Evolutionary conservation across 2,113 vertebrate genomes (phyloP).

Genomic region (Peromyscus californicus): DNA sequence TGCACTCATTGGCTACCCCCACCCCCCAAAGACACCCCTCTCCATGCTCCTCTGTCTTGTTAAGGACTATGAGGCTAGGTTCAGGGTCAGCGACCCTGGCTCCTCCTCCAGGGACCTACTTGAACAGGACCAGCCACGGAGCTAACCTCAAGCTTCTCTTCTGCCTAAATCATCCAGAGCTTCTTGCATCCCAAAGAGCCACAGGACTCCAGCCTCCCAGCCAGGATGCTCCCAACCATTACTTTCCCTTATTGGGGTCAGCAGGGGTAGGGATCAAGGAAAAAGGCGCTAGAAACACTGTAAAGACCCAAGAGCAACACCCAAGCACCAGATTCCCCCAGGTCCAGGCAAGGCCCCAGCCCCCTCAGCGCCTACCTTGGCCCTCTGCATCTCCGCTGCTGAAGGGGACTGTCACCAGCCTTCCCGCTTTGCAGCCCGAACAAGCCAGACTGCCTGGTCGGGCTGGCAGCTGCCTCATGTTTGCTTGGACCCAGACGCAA

Average conservation of each 20-base stretch:
- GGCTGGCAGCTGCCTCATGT: conserved; percentile 77
- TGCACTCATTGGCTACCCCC: background rate
- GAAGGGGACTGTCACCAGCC: background rate
- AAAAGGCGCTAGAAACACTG: background rate
- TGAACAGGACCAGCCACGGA: background rate
- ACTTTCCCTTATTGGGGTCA: background rate
- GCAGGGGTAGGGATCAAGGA: too few relatives aligned
- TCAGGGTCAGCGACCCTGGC: background rate
- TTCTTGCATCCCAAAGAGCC: background rate
- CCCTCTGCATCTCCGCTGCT: conserved; percentile 79
- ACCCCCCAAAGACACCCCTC: background rate
- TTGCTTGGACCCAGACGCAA: conserved; percentile 74
- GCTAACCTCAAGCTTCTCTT: background rate
- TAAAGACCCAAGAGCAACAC: background rate
- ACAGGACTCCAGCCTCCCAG: background rate
- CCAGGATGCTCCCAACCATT: background rate
- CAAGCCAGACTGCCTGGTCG: conserved; percentile 5
- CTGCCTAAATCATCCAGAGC: background rate
- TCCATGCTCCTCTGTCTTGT: background rate
- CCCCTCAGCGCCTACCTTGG: conserved; percentile 54
- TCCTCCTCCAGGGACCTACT: background rate
- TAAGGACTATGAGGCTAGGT: background rate
- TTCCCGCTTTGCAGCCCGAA: conserved; percentile 14
- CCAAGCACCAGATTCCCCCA: background rate
- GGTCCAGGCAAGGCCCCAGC: background rate